Evolutionary conservation across 2,888 invertebrate species (phyloP), one percentile per base, ranked within the genome.

Genomic region (Dicranocentrus wangi): DNA sequence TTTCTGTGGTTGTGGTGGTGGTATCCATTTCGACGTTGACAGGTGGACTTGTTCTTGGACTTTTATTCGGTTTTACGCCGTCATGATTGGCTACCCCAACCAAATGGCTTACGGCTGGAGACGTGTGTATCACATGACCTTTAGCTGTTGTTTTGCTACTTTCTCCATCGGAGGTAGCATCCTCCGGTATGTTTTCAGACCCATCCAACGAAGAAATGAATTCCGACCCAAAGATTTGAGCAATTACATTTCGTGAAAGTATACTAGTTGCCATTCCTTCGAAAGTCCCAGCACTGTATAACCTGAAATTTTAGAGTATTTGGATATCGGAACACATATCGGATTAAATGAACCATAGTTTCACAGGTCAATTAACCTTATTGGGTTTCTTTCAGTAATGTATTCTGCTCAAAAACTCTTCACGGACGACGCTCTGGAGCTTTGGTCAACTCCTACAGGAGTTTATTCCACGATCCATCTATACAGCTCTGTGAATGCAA

Each of bases 31-130:
- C 42, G 1, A 71, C 66, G 10, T 82, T 81, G 3, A 53, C 69
- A 1, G 83, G 73, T 0, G 81, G 65, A 60, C 73, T 84, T 0
- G 83, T 79, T 39, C 82, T 72, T 0, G 84, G 77, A 21, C 81
- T 80, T 71, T 84, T 84, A 60, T 76, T 84, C 0, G 84, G 84
- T 53, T 81, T 82, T 15, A 79, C 43, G 1, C 82, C 84, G 68
- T 84, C 84, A 10, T 80, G 80, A 53, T 73, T 82, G 13, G 63
- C 15, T 19, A 81, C 71, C 5, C 42, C 68, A 3, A 69, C 51
- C 1, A 70, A 21, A 5, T 51, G 65, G 43, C 42, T 61, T 19
- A 66, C 28, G 8, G 10, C 32, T 19, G 65, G 43, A 10, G 71
- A 65, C 8, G 39, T 15, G 3, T 32, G 42, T 1, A 66, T 15